Evolutionary conservation across 2,113 vertebrate species (phyloP).

Genomic region (Calonectris borealis): DNA sequence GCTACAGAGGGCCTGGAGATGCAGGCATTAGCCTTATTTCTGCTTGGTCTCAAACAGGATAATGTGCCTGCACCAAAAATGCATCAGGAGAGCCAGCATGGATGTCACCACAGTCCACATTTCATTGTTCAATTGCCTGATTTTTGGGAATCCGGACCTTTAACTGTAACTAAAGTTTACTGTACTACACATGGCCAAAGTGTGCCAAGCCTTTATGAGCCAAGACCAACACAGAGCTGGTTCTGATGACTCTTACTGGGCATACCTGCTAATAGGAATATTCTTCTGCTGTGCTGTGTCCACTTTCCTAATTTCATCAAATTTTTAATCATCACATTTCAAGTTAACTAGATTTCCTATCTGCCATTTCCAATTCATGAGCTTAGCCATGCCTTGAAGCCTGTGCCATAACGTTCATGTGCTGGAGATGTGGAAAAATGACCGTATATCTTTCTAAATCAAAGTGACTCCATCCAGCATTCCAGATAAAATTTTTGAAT

Average conservation of each 20-base stretch:
- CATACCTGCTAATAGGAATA: background rate
- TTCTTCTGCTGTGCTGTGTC: background rate
- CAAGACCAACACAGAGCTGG: background rate
- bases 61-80: background rate
- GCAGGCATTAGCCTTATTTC: background rate
- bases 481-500: background rate
- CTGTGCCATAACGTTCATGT: background rate
- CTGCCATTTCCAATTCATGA: background rate
- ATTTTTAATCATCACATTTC: background rate
- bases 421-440: background rate
- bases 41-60: background rate
- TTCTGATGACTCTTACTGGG: background rate
- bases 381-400: background rate
- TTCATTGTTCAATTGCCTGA: background rate
- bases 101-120: background rate
- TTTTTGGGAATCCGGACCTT: background rate
- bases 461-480: background rate
- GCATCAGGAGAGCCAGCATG: background rate
- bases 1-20: background rate
- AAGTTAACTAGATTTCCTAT: background rate
- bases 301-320: background rate
- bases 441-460: background rate
- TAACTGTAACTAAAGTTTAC: background rate
- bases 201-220: background rate
- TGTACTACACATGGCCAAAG: background rate